Percentiles rank a stretch among this genome's conserved stretches.
Evolutionary conservation across 2,888 invertebrate species (phyloP).

Genomic region (Pachydiplax longipennis): DNA sequence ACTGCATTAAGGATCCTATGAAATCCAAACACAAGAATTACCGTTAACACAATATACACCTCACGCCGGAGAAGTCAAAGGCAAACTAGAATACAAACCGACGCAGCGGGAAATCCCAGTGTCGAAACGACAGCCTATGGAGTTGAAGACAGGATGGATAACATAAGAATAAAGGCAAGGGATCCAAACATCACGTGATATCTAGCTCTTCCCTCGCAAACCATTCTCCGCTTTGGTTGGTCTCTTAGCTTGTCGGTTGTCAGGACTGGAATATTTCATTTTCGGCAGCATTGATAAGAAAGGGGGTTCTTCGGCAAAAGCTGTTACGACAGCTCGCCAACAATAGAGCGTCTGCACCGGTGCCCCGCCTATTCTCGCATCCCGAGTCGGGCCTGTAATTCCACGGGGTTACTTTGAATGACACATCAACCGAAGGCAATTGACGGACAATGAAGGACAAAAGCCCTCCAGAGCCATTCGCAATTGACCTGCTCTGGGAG

Average conservation of each 20-base stretch:
- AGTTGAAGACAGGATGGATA: too few species aligned
- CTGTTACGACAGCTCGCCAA: not conserved
- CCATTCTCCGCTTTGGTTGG: not conserved
- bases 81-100: too few species aligned
- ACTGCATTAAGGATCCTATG: too few species aligned
- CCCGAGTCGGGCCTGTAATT: not conserved
- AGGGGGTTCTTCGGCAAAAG: not conserved
- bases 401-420: not conserved
- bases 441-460: conserved; percentile 31
- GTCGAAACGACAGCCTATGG: too few species aligned
- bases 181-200: too few species aligned
- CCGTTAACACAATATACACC: too few species aligned
- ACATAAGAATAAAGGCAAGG: too few species aligned
- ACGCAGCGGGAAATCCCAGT: too few species aligned
- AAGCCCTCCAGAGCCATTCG: conserved; percentile 24
- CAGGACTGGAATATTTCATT: not conserved
- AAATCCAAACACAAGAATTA: too few species aligned
- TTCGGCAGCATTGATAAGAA: not conserved
- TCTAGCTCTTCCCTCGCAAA: too few species aligned
- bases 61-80: too few species aligned
- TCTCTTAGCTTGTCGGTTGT: not conserved
- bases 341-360: not conserved
- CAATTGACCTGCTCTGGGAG: not conserved
- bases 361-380: not conserved
- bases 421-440: conserved; percentile 18